These are phyloP conservation scores for Carettochelys insculpta DNA, from an alignment of 2,113 vertebrate species.

Conservation along the genomic window DNA sequence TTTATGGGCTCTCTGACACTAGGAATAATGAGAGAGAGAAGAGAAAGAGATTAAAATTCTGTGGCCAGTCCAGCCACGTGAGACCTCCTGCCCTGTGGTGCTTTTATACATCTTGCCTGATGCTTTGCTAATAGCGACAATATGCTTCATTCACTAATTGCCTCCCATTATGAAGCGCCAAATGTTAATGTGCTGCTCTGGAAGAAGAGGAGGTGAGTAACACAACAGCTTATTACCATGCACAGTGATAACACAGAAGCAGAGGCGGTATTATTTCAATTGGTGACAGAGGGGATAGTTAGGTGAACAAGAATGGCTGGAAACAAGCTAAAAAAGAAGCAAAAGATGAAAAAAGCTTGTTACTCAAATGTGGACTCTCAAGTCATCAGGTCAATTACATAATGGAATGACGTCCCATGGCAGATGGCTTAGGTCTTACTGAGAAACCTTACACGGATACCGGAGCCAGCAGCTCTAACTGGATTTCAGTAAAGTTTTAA, in stretches of 20 bases:
- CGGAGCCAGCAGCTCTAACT: background rate
- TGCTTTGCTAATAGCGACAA: background rate
- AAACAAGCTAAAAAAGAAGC: slow-evolving; percentile 16
- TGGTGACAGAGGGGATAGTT: background rate
- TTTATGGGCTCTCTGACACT: slow-evolving; percentile 62
- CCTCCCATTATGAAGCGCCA: slow-evolving; percentile 15
- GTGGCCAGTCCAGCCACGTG: background rate
- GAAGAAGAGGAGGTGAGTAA: slow-evolving; percentile 57
- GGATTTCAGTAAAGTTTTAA: background rate
- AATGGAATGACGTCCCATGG: background rate
- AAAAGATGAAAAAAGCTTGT: background rate
- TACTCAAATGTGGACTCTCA: rapidly evolving
- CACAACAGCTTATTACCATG: slow-evolving; percentile 27
- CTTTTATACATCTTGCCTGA: background rate
- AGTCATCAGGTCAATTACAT: rapidly evolving
- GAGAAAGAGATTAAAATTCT: background rate
- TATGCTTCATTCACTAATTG: slow-evolving; percentile 70
- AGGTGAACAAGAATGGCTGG: background rate
- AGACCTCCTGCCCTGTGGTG: slow-evolving; percentile 11
- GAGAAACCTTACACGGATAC: background rate
- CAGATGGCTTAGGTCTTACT: background rate
- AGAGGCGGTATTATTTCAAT: slow-evolving; percentile 64
- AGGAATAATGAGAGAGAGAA: slow-evolving; percentile 32
- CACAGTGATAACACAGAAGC: slow-evolving; percentile 36
- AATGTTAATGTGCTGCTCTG: slow-evolving; percentile 31